These are phyloP conservation scores for Catalaphyllia jardinei DNA, from an alignment of 64 coral and sea anemone species.

Conservation along the genomic window DNA sequence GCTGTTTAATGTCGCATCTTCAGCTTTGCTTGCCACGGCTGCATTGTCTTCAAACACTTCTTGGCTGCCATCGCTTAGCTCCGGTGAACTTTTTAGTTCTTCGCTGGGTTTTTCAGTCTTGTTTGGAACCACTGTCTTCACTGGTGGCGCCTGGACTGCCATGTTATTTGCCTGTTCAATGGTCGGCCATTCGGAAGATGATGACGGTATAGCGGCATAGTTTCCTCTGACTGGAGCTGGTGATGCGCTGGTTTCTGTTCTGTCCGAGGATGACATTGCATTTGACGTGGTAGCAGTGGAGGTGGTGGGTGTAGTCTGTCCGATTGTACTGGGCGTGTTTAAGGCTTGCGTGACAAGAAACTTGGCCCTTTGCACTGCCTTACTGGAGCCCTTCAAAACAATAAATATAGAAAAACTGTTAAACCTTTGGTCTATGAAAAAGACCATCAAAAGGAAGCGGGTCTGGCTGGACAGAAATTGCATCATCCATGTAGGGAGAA, in stretches of 20 bases:
- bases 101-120: conserved; percentile 3
- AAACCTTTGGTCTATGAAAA: not conserved
- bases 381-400: conserved; percentile 78
- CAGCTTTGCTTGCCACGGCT: not conserved
- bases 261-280: conserved; percentile 50
- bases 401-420: not conserved
- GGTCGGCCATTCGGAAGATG: conserved; percentile 95
- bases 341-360: conserved; percentile 88
- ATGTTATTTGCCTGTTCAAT: conserved; percentile 89
- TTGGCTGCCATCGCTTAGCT: conserved; percentile 14
- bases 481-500: no score
- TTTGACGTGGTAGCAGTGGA: conserved; percentile 52
- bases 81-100: conserved; percentile 11
- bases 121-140: not conserved
- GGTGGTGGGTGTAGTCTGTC: conserved; percentile 49
- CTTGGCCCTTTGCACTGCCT: conserved; percentile 90
- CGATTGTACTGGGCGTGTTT: conserved; percentile 88
- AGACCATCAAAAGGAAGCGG: no score
- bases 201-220: conserved; percentile 77
- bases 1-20: not conserved
- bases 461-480: no score
- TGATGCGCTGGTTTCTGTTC: conserved; percentile 40
- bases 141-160: conserved; percentile 5
- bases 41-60: conserved; percentile 34
- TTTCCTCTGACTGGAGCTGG: conserved; percentile 64